phyloP scores from a whole-genome alignment of 2,113 vertebrate genomes.

The Campylomormyrus tamandua region DNA sequence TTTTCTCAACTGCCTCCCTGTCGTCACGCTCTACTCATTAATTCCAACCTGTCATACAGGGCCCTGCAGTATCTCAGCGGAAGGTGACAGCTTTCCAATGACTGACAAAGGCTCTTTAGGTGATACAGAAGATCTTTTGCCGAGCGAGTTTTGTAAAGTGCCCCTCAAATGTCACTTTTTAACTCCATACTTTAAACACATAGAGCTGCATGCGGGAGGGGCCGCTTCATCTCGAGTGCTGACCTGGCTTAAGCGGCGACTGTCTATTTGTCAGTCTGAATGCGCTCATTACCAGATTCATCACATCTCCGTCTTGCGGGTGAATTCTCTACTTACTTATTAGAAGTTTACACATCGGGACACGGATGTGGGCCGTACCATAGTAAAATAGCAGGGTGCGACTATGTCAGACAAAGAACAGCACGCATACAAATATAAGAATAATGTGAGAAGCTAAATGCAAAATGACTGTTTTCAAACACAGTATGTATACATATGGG shows the following conservation, averaged over 20 bases:
- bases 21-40: slow-evolving; percentile 53
- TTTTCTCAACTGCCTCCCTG: slow-evolving; percentile 21
- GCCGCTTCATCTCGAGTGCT: slow-evolving; percentile 4
- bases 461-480: neutral
- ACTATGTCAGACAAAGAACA: neutral
- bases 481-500: neutral
- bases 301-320: neutral
- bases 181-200: slow-evolving; percentile 20
- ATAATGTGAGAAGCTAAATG: neutral
- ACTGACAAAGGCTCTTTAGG: slow-evolving; percentile 56
- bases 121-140: slow-evolving; percentile 58
- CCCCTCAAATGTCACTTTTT: slow-evolving; percentile 56
- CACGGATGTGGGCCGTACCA: neutral
- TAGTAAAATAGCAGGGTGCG: neutral
- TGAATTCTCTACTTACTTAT: neutral
- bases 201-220: neutral
- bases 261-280: slow-evolving; percentile 44
- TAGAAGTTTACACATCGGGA: neutral
- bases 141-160: slow-evolving; percentile 57
- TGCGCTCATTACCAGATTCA: neutral
- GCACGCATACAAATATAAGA: neutral
- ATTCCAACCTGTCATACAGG: slow-evolving; percentile 47
- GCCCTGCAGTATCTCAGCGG: slow-evolving; percentile 22
- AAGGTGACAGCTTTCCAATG: slow-evolving; percentile 48
- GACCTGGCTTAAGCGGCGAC: slow-evolving; percentile 48